phyloP scores from a whole-genome alignment of 2,888 invertebrate genomes.

The Volucella zonaria region DNA sequence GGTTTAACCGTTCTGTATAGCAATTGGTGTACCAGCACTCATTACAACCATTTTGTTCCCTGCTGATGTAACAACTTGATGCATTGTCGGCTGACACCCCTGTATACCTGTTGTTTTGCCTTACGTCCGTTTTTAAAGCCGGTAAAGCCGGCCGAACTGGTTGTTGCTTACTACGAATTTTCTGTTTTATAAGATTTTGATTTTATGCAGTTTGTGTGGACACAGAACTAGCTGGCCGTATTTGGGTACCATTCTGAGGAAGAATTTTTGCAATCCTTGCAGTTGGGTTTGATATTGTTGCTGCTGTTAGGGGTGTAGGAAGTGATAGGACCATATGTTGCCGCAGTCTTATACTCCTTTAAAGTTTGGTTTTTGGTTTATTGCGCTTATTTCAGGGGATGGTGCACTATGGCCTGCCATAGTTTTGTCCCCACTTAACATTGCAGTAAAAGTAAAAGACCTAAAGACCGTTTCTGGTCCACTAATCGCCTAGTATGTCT shows the following conservation, averaged over 20 bases:
- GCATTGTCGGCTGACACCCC: slow-evolving; percentile 82
- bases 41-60: slow-evolving; percentile 84
- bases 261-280: slow-evolving; percentile 84
- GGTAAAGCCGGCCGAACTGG: slow-evolving; percentile 88
- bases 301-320: too few relatives aligned
- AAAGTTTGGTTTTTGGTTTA: too few relatives aligned
- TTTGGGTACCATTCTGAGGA: slow-evolving; percentile 85
- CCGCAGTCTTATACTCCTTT: too few relatives aligned
- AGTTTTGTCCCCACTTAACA: too few relatives aligned
- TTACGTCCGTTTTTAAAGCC: slow-evolving; percentile 86
- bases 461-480: too few relatives aligned
- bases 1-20: slow-evolving; percentile 81
- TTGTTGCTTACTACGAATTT: slow-evolving; percentile 88
- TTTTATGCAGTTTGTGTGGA: slow-evolving; percentile 90
- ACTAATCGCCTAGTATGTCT: too few relatives aligned
- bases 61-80: slow-evolving; percentile 83
- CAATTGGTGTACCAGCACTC: slow-evolving; percentile 81
- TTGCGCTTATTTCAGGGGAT: too few relatives aligned
- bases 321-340: too few relatives aligned
- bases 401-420: too few relatives aligned
- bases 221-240: slow-evolving; percentile 91
- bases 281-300: slow-evolving; percentile 76
- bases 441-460: too few relatives aligned
- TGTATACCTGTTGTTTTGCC: slow-evolving; percentile 81
- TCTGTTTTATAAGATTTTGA: slow-evolving; percentile 82